Conservation (phyloP, 2,888 invertebrate species). For the Eupeodes luniger region DNA sequence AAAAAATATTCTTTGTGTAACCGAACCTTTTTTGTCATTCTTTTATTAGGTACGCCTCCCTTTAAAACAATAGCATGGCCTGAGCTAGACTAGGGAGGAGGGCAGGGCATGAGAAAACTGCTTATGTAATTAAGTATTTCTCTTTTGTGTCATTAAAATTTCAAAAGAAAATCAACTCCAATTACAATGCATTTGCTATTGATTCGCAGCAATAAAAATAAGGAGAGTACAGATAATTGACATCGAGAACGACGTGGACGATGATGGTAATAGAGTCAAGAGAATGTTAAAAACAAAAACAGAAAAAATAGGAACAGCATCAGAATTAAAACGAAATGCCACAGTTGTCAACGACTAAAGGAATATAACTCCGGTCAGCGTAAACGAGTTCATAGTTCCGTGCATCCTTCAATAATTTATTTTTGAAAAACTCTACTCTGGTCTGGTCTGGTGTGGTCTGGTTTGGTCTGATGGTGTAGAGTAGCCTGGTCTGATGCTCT, state of each 20-base stretch:
- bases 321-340: constrained; percentile 41
- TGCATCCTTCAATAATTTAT: constrained; percentile 62
- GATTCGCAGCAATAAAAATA: constrained; percentile 32
- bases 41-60: no score
- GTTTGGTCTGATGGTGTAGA: no score
- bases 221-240: constrained; percentile 49
- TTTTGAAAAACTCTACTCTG: constrained; percentile 25
- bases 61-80: neutral
- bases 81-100: no score
- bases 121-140: constrained; percentile 21
- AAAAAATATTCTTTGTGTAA: neutral
- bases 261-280: neutral
- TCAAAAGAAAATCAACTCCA: constrained; percentile 44
- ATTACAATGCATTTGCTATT: constrained; percentile 51
- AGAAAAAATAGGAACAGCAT: neutral
- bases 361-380: constrained; percentile 59
- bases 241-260: constrained; percentile 28
- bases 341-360: constrained; percentile 66
- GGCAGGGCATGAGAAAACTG: neutral
- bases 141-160: constrained; percentile 17
- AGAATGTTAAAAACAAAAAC: constrained; percentile 1
- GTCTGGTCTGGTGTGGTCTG: no score
- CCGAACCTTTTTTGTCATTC: neutral
- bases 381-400: constrained; percentile 61
- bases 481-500: no score